Conservation (phyloP, 2,888 invertebrate species). For the Thysanoteuthis rhombus region DNA sequence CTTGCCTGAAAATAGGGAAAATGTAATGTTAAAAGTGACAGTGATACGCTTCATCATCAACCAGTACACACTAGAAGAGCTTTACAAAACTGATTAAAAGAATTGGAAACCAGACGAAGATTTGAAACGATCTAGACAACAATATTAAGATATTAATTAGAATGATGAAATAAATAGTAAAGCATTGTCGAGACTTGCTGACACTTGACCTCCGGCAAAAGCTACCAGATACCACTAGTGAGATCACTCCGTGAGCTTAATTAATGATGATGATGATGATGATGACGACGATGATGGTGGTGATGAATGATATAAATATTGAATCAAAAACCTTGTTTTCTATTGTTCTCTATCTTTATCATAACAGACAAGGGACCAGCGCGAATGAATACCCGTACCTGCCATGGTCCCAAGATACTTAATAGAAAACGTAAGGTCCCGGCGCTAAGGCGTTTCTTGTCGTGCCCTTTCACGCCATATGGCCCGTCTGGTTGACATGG, state of each 20-base stretch:
- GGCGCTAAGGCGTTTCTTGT: not conserved
- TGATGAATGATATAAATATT: not conserved
- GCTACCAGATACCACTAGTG: not conserved
- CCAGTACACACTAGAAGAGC: no score
- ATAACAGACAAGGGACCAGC: not conserved
- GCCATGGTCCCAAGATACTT: not conserved
- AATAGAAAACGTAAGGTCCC: not conserved
- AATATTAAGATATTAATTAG: no score
- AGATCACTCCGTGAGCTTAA: not conserved
- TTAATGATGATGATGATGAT: not conserved
- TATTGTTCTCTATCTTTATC: not conserved
- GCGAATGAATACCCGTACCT: not conserved
- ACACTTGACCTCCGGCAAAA: no score
- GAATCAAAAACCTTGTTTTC: not conserved
- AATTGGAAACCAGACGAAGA: no score
- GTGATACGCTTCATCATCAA: no score
- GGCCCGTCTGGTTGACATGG: not conserved
- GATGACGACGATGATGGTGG: not conserved
- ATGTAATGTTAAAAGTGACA: no score
- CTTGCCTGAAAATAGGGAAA: no score
- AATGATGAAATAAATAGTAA: no score
- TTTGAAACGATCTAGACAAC: no score
- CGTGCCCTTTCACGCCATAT: not conserved
- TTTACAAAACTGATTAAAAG: no score
- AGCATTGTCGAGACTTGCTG: no score